These are phyloP conservation scores for Mohoua ochrocephala DNA, from an alignment of 2,113 vertebrate genomes.

Conservation along the genomic window DNA sequence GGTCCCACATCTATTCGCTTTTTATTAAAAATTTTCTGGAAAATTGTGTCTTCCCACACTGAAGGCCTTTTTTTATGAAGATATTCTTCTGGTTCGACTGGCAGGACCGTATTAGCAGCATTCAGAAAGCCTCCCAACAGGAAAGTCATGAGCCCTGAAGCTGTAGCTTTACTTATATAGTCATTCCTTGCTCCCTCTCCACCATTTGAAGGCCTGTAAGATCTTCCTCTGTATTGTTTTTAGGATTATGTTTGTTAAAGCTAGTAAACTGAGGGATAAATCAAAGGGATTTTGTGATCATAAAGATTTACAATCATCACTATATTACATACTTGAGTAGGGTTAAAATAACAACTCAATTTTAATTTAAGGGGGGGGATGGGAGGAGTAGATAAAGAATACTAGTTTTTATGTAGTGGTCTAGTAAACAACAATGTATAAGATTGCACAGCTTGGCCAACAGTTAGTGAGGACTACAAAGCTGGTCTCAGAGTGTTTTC, in stretches of 20 bases:
- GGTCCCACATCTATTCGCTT: background rate
- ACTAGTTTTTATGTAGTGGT: background rate
- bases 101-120: constrained; percentile 14
- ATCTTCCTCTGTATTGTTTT: constrained; percentile 35
- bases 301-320: constrained; percentile 20
- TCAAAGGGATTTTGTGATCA: constrained; percentile 41
- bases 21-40: constrained; percentile 19
- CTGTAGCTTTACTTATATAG: constrained; percentile 7
- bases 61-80: background rate
- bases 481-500: background rate
- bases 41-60: constrained; percentile 17
- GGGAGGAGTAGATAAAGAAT: background rate
- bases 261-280: constrained; percentile 33
- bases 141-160: constrained; percentile 20
- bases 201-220: background rate
- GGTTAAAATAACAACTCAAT: constrained; percentile 55
- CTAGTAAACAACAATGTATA: background rate
- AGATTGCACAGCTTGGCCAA: background rate
- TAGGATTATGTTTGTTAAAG: constrained; percentile 48
- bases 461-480: background rate
- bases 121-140: background rate
- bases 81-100: background rate
- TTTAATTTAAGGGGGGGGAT: background rate
- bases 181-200: background rate
- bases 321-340: constrained; percentile 44